Conservation (phyloP, 2,113 vertebrate species). For the Marmota monax region DNA sequence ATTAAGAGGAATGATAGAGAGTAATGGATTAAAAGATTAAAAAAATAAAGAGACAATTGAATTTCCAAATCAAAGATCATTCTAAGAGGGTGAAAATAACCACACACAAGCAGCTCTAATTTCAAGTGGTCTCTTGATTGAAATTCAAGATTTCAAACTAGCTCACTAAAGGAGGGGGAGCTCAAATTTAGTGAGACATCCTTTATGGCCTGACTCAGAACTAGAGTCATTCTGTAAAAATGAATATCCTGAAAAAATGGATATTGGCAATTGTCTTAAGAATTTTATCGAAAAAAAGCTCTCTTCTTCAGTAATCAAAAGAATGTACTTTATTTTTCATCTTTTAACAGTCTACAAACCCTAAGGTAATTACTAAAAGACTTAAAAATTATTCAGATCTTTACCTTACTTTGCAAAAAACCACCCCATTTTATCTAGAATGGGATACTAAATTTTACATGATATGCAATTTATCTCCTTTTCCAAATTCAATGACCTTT, state of each 20-base stretch:
- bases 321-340: background rate
- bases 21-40: background rate
- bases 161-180: background rate
- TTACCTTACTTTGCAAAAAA: background rate
- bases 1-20: background rate
- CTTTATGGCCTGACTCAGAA: background rate
- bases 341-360: constrained; percentile 3
- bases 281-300: constrained; percentile 12
- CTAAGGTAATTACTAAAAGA: constrained; percentile 15
- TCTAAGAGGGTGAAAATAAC: background rate
- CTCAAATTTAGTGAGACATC: background rate
- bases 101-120: background rate
- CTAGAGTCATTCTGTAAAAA: background rate
- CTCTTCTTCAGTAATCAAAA: constrained; percentile 5
- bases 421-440: background rate
- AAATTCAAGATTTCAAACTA: background rate
- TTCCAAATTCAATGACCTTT: background rate
- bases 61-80: constrained; percentile 35
- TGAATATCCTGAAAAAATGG: background rate
- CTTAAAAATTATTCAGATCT: constrained; percentile 1
- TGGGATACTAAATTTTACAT: background rate
- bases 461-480: background rate
- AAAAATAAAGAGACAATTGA: background rate
- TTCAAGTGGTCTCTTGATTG: background rate
- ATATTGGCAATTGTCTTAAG: constrained; percentile 18